phyloP scores from a whole-genome alignment of 2,888 invertebrate genomes.

The Ellobium chinense region DNA sequence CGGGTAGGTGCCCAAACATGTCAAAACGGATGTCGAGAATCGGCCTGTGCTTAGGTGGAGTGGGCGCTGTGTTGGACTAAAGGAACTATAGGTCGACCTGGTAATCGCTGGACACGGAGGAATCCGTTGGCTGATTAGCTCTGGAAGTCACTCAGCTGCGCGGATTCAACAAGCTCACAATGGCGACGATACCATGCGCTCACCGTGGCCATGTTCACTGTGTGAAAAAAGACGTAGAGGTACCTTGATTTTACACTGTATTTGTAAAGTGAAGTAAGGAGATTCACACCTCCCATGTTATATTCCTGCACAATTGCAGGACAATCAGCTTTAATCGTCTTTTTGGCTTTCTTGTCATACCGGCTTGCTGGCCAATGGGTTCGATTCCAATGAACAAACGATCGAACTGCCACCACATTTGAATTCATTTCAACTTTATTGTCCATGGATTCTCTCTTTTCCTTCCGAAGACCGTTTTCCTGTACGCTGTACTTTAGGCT shows the following conservation, averaged over 20 bases:
- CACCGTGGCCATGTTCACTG: constrained; percentile 47
- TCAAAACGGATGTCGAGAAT: constrained; percentile 25
- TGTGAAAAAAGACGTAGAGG: constrained; percentile 52
- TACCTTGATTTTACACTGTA: constrained; percentile 43
- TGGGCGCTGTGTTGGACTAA: no score
- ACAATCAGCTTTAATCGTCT: neutral
- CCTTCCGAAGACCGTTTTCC: constrained; percentile 51
- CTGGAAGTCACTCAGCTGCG: constrained; percentile 42
- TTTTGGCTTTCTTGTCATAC: constrained; percentile 34
- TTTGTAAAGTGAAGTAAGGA: constrained; percentile 34
- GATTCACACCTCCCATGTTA: constrained; percentile 47
- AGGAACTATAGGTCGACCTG: no score
- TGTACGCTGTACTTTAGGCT: no score
- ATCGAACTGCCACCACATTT: constrained; percentile 48
- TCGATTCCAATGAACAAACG: constrained; percentile 53
- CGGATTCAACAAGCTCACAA: constrained; percentile 26
- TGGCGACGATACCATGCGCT: constrained; percentile 51
- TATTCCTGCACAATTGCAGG: constrained; percentile 45
- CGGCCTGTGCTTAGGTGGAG: no score
- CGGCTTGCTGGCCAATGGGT: constrained; percentile 22
- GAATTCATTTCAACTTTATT: constrained; percentile 43
- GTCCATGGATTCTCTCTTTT: constrained; percentile 50
- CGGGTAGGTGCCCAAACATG: constrained; percentile 12
- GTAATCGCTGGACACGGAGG: no score
- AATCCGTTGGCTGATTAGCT: constrained; percentile 18